Percentiles rank a stretch among this genome's conserved stretches.
phyloP scores from a whole-genome alignment of 2,888 invertebrate species.

The Pristionchus fissidentatus region DNA sequence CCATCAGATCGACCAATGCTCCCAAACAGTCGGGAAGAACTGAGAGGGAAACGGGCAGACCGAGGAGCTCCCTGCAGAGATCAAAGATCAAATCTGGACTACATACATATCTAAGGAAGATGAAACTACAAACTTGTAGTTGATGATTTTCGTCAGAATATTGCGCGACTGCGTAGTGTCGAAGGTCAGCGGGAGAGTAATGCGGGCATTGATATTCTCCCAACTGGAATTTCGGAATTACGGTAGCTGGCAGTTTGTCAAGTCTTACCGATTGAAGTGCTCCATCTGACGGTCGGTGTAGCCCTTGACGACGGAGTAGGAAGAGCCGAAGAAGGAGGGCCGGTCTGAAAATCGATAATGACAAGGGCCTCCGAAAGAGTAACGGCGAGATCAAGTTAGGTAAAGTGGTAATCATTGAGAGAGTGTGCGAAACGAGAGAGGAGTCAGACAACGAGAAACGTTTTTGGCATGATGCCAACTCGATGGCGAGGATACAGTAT shows the following conservation, averaged over 20 bases:
- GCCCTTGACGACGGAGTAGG: conserved; percentile 74
- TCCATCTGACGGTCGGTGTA: conserved; percentile 68
- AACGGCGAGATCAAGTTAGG: too few species aligned
- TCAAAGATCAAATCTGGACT: too few species aligned
- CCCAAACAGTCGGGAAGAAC: conserved; percentile 73
- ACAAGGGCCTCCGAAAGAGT: background rate
- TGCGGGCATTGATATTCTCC: conserved; percentile 73
- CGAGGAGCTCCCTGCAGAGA: conserved; percentile 69
- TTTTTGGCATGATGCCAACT: too few species aligned
- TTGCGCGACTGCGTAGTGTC: conserved; percentile 70
- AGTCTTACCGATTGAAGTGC: conserved; percentile 46
- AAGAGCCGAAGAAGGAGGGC: conserved; percentile 74
- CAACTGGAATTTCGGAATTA: conserved; percentile 50
- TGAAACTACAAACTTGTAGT: conserved; percentile 65
- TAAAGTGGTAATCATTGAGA: too few species aligned
- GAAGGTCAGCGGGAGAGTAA: conserved; percentile 72
- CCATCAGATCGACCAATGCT: conserved; percentile 71
- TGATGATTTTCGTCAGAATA: conserved; percentile 71
- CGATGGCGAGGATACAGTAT: background rate
- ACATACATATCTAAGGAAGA: background rate
- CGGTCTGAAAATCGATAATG: conserved; percentile 55
- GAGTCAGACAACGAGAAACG: too few species aligned
- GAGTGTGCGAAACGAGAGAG: too few species aligned
- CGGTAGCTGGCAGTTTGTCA: conserved; percentile 48
- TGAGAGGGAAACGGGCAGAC: conserved; percentile 74